Base-by-base conservation (phyloP, 1,140 invertebrate genomes). In the Nasonia longicornis region DNA sequence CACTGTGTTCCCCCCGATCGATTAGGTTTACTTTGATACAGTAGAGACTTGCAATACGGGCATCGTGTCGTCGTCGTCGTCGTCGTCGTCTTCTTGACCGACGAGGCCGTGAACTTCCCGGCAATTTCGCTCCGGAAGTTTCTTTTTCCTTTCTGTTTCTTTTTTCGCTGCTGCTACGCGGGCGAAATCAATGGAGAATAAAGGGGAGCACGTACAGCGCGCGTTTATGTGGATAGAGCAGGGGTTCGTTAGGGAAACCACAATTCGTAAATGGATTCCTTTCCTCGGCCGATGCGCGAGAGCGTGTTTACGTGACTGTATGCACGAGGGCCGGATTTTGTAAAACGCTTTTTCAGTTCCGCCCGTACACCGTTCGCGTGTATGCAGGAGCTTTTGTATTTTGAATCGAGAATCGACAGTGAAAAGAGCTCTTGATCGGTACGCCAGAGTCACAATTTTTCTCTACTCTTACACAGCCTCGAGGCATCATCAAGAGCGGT, bases 21-120 rank as follows among this genome's bases (percentile, higher is more conserved):
- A 84, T 84, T 85, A 77, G 63, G 84, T 86, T 85, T 84, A 82
- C 84, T 82, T 87, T 86, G 81, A 82, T 35, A 35, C 31, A 35
- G 31, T 35, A 35, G 38, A 16, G 26, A 31, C 0, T 16, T 79
- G 79, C 84, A 84, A 87, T 87, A 86, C 85, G 83, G 81, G 82
- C 76, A 26, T 26, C 26, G 26, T 1, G 69, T 26, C 1, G 26
- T 26, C 26, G 69, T 42, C 38, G 52, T 58, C 52, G 69, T 26
- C 1, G 26, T 26, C 26, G 69, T 42, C 38, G 52, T 58, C 52
- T 58, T 31, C 70, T 74, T 80, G 72, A 38, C 79, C 38, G 42
- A 31, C 12, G 66, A 76, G 48, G 14, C 73, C 73, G 70, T 76
- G 73, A 76, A 76, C 79, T 81, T 79, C 72, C 77, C 67, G 69